Percentiles rank a stretch among this genome's conserved stretches.
Conservation (phyloP, 2,888 invertebrate genomes). For the Dorcus parallelipipedus region DNA sequence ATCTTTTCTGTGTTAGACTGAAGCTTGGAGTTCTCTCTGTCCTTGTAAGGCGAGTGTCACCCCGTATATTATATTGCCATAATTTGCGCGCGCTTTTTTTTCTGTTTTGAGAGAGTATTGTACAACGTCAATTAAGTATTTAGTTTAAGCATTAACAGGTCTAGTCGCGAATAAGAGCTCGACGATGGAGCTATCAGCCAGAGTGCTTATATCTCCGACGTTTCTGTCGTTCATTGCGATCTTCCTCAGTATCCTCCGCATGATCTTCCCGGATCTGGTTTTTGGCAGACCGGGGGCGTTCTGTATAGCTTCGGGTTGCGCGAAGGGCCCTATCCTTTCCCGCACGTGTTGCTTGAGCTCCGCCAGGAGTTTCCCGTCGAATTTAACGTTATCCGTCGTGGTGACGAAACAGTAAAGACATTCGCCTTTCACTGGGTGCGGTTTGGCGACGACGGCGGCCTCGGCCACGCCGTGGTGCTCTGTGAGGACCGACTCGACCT, state of each 20-base stretch:
- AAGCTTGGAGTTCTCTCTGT: too few species aligned
- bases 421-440: slow-evolving; percentile 94
- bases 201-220: slow-evolving; percentile 90
- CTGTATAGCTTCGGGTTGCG: slow-evolving; percentile 91
- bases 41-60: too few species aligned
- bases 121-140: background rate
- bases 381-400: slow-evolving; percentile 71
- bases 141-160: slow-evolving; percentile 47
- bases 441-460: slow-evolving; percentile 93
- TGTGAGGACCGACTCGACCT: slow-evolving; percentile 80
- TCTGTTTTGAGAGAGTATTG: too few species aligned
- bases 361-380: slow-evolving; percentile 66
- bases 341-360: slow-evolving; percentile 79
- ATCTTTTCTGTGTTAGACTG: too few species aligned
- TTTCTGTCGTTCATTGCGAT: slow-evolving; percentile 85
- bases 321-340: slow-evolving; percentile 92
- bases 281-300: slow-evolving; percentile 93
- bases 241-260: slow-evolving; percentile 92
- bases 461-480: slow-evolving; percentile 82
- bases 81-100: too few species aligned
- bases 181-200: slow-evolving; percentile 90
- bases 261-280: slow-evolving; percentile 96
- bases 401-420: slow-evolving; percentile 97
- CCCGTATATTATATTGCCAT: too few species aligned
- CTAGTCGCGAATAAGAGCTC: slow-evolving; percentile 73